Evolutionary conservation across 2,113 vertebrate species (phyloP).

Genomic region (Coptodon bakossiorum): DNA sequence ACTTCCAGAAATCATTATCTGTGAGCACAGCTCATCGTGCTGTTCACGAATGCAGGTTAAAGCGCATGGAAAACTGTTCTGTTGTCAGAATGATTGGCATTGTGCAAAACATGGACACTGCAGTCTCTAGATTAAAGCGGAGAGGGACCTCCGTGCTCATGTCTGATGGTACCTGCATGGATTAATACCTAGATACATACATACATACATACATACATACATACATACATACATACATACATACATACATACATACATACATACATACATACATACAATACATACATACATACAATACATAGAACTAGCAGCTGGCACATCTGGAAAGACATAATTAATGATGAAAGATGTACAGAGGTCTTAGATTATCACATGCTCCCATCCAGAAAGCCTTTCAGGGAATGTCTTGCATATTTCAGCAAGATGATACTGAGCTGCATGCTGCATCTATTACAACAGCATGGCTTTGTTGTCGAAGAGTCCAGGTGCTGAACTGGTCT

Average conservation of each 20-base stretch:
- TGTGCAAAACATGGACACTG: background rate
- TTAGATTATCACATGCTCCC: background rate
- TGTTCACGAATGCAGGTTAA: background rate
- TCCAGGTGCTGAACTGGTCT: background rate
- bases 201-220: too few species aligned
- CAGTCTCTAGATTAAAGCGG: background rate
- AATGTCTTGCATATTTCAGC: background rate
- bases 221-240: background rate
- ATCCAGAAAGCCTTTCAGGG: background rate
- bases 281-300: background rate
- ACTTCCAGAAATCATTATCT: background rate
- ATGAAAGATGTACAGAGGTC: background rate
- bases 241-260: background rate
- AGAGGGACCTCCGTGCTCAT: background rate
- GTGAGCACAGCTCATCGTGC: background rate
- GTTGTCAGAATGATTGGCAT: background rate
- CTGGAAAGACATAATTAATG: background rate
- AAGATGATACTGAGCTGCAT: background rate
- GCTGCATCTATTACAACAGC: background rate
- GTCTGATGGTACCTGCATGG: background rate
- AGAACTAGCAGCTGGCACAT: background rate
- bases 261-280: too few species aligned
- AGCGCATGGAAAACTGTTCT: background rate
- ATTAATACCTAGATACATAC: background rate
- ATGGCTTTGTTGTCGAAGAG: fast-evolving